These are phyloP conservation scores for Alligator mississippiensis DNA, from an alignment of 2,113 vertebrate genomes.

Conservation along the genomic window DNA sequence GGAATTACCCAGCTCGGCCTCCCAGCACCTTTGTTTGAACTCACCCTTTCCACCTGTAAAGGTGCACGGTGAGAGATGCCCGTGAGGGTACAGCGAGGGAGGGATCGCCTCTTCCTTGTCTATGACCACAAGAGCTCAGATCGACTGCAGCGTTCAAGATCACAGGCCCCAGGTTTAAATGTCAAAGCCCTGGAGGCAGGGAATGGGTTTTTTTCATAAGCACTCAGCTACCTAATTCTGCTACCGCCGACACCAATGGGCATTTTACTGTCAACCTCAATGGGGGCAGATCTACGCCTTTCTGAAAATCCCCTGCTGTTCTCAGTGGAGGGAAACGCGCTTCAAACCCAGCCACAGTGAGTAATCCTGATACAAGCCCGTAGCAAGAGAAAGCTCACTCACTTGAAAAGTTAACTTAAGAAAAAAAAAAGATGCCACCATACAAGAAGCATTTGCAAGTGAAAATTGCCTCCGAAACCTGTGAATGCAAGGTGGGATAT, in stretches of 20 bases:
- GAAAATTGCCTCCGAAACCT: fast-evolving
- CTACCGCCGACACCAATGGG: fast-evolving
- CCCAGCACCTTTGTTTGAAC: not conserved
- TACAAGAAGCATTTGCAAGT: not conserved
- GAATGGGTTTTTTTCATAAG: not conserved
- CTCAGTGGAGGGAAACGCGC: not conserved
- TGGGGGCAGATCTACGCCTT: fast-evolving
- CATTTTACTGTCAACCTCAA: not conserved
- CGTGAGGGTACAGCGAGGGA: not conserved
- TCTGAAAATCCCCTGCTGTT: not conserved
- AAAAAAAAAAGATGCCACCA: not conserved
- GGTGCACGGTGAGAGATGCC: not conserved
- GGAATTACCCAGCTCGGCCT: not conserved
- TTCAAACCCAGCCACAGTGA: not conserved
- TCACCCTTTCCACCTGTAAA: too few species aligned
- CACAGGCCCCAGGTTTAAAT: not conserved
- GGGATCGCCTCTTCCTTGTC: not conserved
- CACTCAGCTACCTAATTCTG: not conserved
- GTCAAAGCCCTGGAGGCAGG: not conserved
- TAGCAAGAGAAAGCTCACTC: not conserved
- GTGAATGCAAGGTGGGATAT: not conserved
- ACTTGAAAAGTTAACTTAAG: not conserved
- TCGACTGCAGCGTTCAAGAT: not conserved
- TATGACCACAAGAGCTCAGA: not conserved
- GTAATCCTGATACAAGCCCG: not conserved